Evolutionary conservation across 2,888 invertebrate species (phyloP), one percentile per base, ranked within the genome.

Genomic region (Lasioglossum vierecki): DNA sequence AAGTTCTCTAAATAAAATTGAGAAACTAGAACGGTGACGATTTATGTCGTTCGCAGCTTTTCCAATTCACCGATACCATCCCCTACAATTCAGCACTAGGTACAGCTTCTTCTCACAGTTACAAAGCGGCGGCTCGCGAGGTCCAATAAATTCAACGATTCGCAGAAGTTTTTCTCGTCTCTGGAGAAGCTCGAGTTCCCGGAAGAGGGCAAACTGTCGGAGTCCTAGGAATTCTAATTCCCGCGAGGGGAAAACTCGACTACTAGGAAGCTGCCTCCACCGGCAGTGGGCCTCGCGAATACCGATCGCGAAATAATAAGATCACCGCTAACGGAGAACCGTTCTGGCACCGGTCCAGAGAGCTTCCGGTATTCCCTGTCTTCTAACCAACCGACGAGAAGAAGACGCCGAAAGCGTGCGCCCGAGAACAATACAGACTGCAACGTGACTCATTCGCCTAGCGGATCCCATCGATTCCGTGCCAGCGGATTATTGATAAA

Each of bases 311-410:
- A 76, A 73, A 76, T 76, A 73, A 83, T 74, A 77, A 82, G 79
- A 85, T 79, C 57, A 60, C 3, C 46, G 44, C 60, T 49, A 15
- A 46, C 66, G 11, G 63, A 11, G 53, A 41, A 57, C 39, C 76
- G 49, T 66, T 85, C 75, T 86, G 86, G 86, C 86, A 72, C 15
- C 39, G 53, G 57, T 82, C 86, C 86, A 85, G 63, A 35, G n/a
- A 57, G 71, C 68, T 88, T 74, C 85, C 76, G 76, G 57, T 74
- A 81, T 80, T 76, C 30, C 66, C 66, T 35, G 53, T 30, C 41
- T 44, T 71, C 63, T 68, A 49, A 70, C 30, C 71, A 49, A 60
- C 30, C 71, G 35, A 15, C 72, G 30, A 46, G 70, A 57, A 57
- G 39, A 76, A 53, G 57, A 63, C n/a, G 22, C 41, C 44, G 75